Evolutionary conservation across 2,797 vertebrate genomes (phyloP), one percentile per base, ranked within the genome.

Genomic region (Sebastiscus albofasciatus): DNA sequence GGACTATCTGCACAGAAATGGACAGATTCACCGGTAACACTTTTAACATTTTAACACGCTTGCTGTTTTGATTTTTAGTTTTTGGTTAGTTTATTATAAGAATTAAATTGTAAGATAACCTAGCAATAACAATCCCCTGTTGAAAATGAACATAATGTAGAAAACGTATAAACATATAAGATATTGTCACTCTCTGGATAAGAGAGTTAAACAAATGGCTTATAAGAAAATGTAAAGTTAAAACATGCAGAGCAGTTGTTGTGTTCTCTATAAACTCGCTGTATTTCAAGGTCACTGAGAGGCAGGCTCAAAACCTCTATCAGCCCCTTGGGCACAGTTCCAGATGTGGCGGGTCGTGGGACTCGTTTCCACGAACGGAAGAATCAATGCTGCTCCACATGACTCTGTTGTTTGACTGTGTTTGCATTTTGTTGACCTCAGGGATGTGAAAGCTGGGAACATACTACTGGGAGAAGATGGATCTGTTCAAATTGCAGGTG

Each of bases 401-500:
- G 88, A 75, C 82, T 89, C 58, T 82, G 78, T 76, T 84, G 72
- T 82, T 82, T 91, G 72, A 88, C 80, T 90, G 66, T 84, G 75
- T 89, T 80, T 84, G 61, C 91, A 67, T 42, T 92, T 94, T 90
- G 87, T 65, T 80, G 88, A 93, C 86, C 86, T 82, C 81, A 94
- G 93, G 92, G 93, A 94, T 89, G 96, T 99, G 94, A 99, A 99
- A 93, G 99, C 98, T 83, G 99, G 98, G 67, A 99, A 99, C 95
- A 99, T 99, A 93, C 97, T 99, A 69, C 94, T 99, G 90, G 99
- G 99, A 89, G 98, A 99, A 91, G 98, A 99, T 79, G 99, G 99
- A 71, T 99, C 98, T 7, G 96, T 99, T 87, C 98, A 99, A 95
- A 99, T 99, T 91, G 99, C 98, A 98, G 99, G 98, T 99, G 82